These are phyloP conservation scores for Gymnoscelis rufifasciata DNA, from an alignment of 2,888 invertebrate species.

Conservation along the genomic window DNA sequence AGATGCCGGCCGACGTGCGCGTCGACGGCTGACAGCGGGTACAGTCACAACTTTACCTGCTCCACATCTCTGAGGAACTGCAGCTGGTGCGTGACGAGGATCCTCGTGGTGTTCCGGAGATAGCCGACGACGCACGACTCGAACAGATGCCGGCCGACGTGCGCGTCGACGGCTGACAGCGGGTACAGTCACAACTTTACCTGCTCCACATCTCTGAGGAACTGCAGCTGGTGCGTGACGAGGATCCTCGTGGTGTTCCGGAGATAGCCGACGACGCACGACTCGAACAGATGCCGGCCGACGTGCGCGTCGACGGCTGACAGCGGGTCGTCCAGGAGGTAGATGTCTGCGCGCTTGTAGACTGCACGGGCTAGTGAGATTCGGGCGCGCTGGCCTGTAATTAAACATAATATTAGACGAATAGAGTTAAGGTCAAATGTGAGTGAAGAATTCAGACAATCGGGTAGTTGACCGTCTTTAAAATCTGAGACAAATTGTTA, in stretches of 20 bases:
- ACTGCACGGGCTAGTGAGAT: conserved; percentile 93
- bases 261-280: conserved; percentile 84
- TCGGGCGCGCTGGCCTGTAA: conserved; percentile 89
- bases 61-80: conserved; percentile 82
- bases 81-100: conserved; percentile 88
- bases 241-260: conserved; percentile 85
- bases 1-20: conserved; percentile 93
- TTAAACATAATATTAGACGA: too few species aligned
- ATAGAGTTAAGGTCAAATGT: too few species aligned
- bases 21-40: conserved; percentile 95
- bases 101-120: conserved; percentile 83
- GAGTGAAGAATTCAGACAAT: too few species aligned
- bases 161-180: conserved; percentile 94
- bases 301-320: conserved; percentile 96
- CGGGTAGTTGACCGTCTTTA: too few species aligned
- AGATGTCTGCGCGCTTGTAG: conserved; percentile 91
- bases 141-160: conserved; percentile 92
- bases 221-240: conserved; percentile 87
- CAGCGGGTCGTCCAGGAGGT: conserved; percentile 93
- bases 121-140: conserved; percentile 86
- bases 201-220: conserved; percentile 80
- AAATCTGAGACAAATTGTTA: too few species aligned
- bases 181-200: too few species aligned
- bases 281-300: conserved; percentile 91
- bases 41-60: too few species aligned